A percentile compares a stretch with the other conserved stretches of the same genome.
Conservation (phyloP, 2,113 vertebrate genomes). For the Bujurquina vittata region DNA sequence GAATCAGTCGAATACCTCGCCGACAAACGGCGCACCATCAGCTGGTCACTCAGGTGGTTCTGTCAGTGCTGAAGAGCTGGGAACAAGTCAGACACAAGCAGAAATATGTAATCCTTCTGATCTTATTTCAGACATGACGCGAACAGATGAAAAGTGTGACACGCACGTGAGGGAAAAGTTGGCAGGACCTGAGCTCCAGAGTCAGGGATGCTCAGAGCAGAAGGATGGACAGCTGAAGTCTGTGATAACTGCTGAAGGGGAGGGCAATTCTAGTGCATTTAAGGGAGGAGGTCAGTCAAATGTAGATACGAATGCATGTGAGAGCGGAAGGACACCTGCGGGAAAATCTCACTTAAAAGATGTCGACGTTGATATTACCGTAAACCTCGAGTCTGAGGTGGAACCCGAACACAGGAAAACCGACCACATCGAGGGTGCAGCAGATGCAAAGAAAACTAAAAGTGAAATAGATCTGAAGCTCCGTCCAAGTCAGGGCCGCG, state of each 20-base stretch:
- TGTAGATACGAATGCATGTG: not conserved
- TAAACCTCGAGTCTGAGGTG: not conserved
- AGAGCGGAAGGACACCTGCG: not conserved
- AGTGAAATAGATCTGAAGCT: not conserved
- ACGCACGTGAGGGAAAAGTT: not conserved
- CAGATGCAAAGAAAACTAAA: not conserved
- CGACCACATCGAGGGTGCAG: not conserved
- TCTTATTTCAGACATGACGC: not conserved
- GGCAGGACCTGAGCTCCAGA: not conserved
- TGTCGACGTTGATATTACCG: not conserved
- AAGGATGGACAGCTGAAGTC: not conserved
- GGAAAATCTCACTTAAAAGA: not conserved
- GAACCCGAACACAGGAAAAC: not conserved
- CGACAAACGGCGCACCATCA: not conserved
- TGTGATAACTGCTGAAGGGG: not conserved
- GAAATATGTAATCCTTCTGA: not conserved
- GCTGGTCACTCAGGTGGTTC: not conserved
- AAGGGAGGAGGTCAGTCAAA: not conserved
- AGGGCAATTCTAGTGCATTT: not conserved
- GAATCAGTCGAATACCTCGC: not conserved
- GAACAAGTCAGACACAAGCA: not conserved
- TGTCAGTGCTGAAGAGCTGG: not conserved
- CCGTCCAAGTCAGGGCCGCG: not conserved
- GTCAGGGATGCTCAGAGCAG: constrained; percentile 5
- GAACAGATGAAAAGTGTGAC: constrained; percentile 1